Evolutionary conservation across 2,888 invertebrate genomes (phyloP), one percentile per base, ranked within the genome.

Genomic region (Muschampia plurimacula): DNA sequence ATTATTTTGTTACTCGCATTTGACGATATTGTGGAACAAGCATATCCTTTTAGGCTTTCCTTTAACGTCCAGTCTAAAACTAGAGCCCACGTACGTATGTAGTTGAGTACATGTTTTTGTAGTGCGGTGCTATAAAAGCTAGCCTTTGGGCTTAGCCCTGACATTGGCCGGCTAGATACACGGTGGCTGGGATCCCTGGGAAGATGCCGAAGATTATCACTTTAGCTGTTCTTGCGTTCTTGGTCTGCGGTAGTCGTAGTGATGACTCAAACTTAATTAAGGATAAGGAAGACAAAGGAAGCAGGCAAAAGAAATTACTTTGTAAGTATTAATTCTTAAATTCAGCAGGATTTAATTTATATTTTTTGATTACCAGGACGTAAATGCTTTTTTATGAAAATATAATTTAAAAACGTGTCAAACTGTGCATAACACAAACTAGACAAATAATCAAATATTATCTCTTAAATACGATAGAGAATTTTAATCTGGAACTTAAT

Each of bases 101-200:
- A 83, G 79, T 75, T 81, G 72, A 79, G 83, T 86, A 87, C 87
- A 87, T 88, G 90, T 91, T 89, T 89, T 86, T 84, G 79, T 83
- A 79, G 84, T 83, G 85, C 82, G 85, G 83, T 78, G 79, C 84
- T 94, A 94, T 93, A 94, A 88, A 94, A 93, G 92, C 90, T 90
- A 91, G 91, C 81, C 79, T 81, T 80, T 84, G 84, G 82, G 81
- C 81, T 83, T 84, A 89, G 83, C 91, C 93, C 92, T 93, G 93
- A 93, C 93, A 94, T 93, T 94, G 92, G 86, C 87, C 89, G 86
- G 80, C 82, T 80, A 82, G 80, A 79, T 78, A 78, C 78, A 80
- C 83, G 81, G 81, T 75, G 74, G 83, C 78, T 66, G 71, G 66
- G 80, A 74, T 77, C 78, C 65, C 67, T 46, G 74, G 78, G 76